These are phyloP conservation scores for Drosophila recens DNA, from an alignment of 2,888 invertebrate species.

Conservation along the genomic window DNA sequence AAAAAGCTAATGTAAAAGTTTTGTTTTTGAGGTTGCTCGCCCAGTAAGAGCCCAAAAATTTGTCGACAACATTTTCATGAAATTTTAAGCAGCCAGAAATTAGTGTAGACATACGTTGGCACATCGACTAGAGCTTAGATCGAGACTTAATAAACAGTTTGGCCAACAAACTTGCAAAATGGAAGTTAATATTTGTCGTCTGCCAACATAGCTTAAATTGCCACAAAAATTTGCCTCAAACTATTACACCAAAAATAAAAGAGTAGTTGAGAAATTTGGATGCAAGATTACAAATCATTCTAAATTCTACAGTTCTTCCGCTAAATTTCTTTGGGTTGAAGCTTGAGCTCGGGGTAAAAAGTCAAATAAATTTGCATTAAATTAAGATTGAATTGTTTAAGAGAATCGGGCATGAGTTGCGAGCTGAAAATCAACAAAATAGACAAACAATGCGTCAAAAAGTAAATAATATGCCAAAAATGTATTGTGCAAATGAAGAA, in stretches of 20 bases:
- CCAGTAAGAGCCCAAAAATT: constrained; percentile 34
- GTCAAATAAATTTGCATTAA: constrained; percentile 71
- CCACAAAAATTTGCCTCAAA: constrained; percentile 28
- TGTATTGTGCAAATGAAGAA: constrained; percentile 37
- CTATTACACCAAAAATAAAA: constrained; percentile 11
- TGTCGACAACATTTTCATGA: constrained; percentile 42
- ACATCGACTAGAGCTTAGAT: constrained; percentile 14
- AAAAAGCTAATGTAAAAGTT: constrained; percentile 71
- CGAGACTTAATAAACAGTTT: constrained; percentile 16
- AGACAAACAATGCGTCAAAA: constrained; percentile 47
- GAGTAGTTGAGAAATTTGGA: background rate
- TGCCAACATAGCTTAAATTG: constrained; percentile 34
- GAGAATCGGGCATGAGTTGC: background rate
- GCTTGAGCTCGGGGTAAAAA: constrained; percentile 15
- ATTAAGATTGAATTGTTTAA: constrained; percentile 68
- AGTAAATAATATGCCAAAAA: constrained; percentile 58
- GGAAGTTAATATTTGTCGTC: constrained; percentile 16
- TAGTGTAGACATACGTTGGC: constrained; percentile 45
- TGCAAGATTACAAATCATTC: constrained; percentile 9
- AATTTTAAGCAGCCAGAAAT: constrained; percentile 49
- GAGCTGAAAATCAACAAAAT: constrained; percentile 41
- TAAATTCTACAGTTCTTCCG: constrained; percentile 34
- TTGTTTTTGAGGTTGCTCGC: constrained; percentile 43
- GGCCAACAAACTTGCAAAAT: constrained; percentile 4
- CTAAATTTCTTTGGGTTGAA: constrained; percentile 25